Conservation (phyloP, 1,140 invertebrate species). For the Atta texana region DNA sequence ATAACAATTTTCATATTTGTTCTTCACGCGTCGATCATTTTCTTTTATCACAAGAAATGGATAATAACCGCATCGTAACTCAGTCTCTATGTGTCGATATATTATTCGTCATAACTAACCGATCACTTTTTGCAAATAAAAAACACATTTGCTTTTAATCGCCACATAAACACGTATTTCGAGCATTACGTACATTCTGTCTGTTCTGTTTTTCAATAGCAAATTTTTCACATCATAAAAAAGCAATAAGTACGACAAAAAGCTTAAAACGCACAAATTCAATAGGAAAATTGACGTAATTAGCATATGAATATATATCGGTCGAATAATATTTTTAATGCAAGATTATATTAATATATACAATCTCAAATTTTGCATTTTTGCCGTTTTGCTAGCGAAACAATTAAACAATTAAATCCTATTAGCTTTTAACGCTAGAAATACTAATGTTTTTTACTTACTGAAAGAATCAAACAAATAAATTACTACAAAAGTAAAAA, state of each 20-base stretch:
- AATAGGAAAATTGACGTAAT: neutral
- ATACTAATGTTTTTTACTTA: no score
- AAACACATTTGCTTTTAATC: constrained; percentile 27
- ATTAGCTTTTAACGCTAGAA: no score
- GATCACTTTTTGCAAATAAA: neutral
- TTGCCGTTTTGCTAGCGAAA: no score
- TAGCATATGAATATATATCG: neutral
- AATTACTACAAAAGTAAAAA: no score
- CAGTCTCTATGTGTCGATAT: constrained; percentile 5
- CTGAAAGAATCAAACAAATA: no score
- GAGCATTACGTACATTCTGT: neutral
- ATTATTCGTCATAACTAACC: constrained; percentile 25
- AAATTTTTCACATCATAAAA: neutral
- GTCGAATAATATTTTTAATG: neutral
- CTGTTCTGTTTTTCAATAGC: neutral
- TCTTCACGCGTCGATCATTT: neutral
- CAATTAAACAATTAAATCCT: no score
- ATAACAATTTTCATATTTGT: constrained; percentile 22
- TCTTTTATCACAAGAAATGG: neutral
- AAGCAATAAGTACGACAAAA: neutral
- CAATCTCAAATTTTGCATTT: no score
- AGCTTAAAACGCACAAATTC: neutral
- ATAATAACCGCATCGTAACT: neutral
- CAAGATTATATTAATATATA: neutral
- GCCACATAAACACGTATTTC: constrained; percentile 4